A percentile compares a stretch with the other conserved stretches of the same genome.
Evolutionary conservation across 2,797 vertebrate genomes (phyloP).

Genomic region (Squalus acanthias): DNA sequence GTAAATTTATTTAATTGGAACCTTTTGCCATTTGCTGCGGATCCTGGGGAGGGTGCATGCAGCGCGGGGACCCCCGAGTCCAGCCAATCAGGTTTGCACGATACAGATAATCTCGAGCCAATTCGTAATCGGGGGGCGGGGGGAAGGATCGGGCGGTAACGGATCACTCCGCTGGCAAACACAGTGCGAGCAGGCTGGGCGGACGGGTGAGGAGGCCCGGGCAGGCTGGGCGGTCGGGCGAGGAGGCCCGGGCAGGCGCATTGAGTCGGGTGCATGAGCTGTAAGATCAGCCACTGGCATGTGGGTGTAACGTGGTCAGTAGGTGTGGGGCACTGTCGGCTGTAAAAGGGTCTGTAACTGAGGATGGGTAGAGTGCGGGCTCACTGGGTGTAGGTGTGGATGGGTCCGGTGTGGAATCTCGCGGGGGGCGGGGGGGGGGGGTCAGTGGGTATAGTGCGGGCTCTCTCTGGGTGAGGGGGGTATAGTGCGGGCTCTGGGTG

Average conservation of each 20-base stretch:
- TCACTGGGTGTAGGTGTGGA: no score
- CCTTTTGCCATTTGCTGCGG: neutral
- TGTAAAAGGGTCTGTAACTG: no score
- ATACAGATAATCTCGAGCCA: neutral
- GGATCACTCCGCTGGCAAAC: neutral
- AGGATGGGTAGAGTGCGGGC: no score
- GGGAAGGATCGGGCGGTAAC: neutral
- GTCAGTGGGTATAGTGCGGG: no score
- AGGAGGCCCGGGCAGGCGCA: no score
- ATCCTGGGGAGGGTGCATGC: neutral
- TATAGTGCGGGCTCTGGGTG: no score
- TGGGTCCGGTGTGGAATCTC: no score
- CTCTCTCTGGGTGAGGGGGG: no score
- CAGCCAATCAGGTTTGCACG: neutral
- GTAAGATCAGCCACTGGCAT: neutral
- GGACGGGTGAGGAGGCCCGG: neutral
- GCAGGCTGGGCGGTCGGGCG: no score
- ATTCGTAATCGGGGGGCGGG: neutral
- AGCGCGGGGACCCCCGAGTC: neutral
- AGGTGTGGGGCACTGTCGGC: neutral
- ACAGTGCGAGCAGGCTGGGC: neutral
- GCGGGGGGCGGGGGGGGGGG: no score
- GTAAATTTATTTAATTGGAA: conserved; percentile 27
- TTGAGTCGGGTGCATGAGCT: no score
- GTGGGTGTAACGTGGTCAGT: neutral